Evolutionary conservation across 2,888 invertebrate species (phyloP), one percentile per base, ranked within the genome.

Genomic region (Protophormia terraenovae): DNA sequence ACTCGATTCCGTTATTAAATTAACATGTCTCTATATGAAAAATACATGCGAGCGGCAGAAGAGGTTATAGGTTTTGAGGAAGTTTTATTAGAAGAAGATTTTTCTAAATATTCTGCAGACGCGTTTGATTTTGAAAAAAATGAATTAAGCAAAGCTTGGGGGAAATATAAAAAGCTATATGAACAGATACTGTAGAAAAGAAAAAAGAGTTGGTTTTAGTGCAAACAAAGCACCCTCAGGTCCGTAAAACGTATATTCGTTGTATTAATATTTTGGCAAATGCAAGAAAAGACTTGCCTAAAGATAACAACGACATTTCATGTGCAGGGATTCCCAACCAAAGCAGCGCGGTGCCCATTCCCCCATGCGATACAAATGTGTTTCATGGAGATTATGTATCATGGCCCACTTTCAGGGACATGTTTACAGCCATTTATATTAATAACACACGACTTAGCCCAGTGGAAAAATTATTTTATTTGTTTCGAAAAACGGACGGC

Each of bases 371-470:
- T n/a, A n/a, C n/a, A n/a, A n/a, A n/a, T n/a, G n/a, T n/a, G n/a
- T n/a, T n/a, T n/a, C n/a, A n/a, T n/a, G n/a, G n/a, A n/a, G n/a
- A n/a, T n/a, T n/a, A n/a, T n/a, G n/a, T n/a, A n/a, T n/a, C n/a
- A n/a, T n/a, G n/a, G n/a, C 72, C 78, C n/a, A 66, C 83, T 3
- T 83, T 83, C 19, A 66, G 83, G 27, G 83, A 83, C 27, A 66
- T 83, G 66, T 83, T 83, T 29, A 78, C 77, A 0, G 83, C 77
- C 0, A 55, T 83, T 24, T 83, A 73, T 38, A 67, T 58, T n/a
- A 75, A 72, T 0, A 78, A 83, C 2, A n/a, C n/a, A n/a, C n/a
- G n/a, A n/a, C n/a, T n/a, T n/a, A n/a, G n/a, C n/a, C n/a, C n/a
- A n/a, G n/a, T n/a, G n/a, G n/a, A n/a, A n/a, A n/a, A n/a, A n/a